Percentiles rank a stretch among this genome's conserved stretches.
Evolutionary conservation across 2,113 vertebrate species (phyloP).

Genomic region (Tragelaphus buxtoni): DNA sequence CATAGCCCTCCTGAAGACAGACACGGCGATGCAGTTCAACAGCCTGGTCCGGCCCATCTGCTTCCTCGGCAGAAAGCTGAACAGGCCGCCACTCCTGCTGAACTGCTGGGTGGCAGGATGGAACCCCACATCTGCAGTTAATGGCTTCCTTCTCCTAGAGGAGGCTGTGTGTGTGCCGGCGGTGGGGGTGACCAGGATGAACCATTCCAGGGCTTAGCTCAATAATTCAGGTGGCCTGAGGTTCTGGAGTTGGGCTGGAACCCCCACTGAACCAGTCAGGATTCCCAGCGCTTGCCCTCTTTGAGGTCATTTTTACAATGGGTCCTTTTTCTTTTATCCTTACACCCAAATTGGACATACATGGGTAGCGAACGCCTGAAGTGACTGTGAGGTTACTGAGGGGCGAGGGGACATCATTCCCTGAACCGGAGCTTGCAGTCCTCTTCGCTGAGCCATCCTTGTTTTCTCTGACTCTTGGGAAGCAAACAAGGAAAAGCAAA

Average conservation of each 20-base stretch:
- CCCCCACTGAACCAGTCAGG: not conserved
- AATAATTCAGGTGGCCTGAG: not conserved
- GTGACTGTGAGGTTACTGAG: not conserved
- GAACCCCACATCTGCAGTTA: slow-evolving; percentile 66
- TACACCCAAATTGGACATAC: not conserved
- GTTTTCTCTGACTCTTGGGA: not conserved
- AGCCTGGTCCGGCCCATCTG: slow-evolving; percentile 55
- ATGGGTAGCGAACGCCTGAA: not conserved
- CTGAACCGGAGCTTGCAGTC: not conserved
- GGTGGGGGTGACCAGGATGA: not conserved
- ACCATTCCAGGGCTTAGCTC: not conserved
- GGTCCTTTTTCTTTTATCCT: not conserved
- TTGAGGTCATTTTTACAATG: not conserved
- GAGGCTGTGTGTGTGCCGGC: slow-evolving; percentile 49
- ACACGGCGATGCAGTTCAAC: not conserved
- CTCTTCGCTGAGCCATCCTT: not conserved
- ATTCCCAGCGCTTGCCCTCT: not conserved
- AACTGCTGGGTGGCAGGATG: slow-evolving; percentile 73
- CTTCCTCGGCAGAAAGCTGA: slow-evolving; percentile 33
- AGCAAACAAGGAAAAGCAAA: not conserved
- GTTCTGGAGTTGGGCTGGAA: not conserved
- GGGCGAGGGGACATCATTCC: not conserved
- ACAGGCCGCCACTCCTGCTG: not conserved
- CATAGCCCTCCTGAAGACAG: slow-evolving; percentile 66
- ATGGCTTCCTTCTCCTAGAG: slow-evolving; percentile 30